Conservation (phyloP, 2,797 vertebrate genomes). For the Crocidura indochinensis region DNA sequence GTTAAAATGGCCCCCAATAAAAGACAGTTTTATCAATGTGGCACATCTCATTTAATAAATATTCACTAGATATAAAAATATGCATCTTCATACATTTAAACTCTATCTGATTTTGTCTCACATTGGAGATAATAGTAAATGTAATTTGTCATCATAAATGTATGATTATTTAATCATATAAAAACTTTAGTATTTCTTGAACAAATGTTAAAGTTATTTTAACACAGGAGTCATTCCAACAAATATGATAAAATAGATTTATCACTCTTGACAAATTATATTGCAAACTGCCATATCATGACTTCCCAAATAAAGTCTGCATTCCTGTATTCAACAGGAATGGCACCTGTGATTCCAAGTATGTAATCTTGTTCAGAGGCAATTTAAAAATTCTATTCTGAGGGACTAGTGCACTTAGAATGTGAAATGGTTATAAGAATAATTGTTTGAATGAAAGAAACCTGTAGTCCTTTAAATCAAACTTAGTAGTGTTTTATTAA, state of each 20-base stretch:
- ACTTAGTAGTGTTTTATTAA: conserved; percentile 98
- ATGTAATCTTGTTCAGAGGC: conserved; percentile 90
- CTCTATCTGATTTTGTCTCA: conserved; percentile 89
- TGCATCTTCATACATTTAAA: conserved; percentile 90
- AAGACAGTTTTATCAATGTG: conserved; percentile 86
- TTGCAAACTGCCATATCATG: conserved; percentile 90
- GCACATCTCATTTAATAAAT: conserved; percentile 90
- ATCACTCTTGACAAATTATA: conserved; percentile 95
- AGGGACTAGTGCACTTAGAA: conserved; percentile 84
- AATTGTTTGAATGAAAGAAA: conserved; percentile 96
- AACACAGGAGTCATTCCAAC: conserved; percentile 94
- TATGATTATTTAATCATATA: conserved; percentile 93
- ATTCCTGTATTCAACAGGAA: conserved; percentile 90
- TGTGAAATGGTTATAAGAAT: conserved; percentile 93
- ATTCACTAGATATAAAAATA: conserved; percentile 89
- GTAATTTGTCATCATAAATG: conserved; percentile 93
- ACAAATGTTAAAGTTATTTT: conserved; percentile 96
- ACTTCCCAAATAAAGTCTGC: conserved; percentile 91
- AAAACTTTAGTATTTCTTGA: conserved; percentile 92
- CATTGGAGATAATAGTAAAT: conserved; percentile 90
- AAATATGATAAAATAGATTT: conserved; percentile 95
- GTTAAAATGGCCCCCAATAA: conserved; percentile 86
- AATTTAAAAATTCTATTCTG: conserved; percentile 91
- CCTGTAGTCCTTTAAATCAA: conserved; percentile 98
- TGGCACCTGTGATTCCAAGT: conserved; percentile 94